Evolutionary conservation across 2,888 invertebrate species (phyloP).

Genomic region (Choristoneura rosaceana): DNA sequence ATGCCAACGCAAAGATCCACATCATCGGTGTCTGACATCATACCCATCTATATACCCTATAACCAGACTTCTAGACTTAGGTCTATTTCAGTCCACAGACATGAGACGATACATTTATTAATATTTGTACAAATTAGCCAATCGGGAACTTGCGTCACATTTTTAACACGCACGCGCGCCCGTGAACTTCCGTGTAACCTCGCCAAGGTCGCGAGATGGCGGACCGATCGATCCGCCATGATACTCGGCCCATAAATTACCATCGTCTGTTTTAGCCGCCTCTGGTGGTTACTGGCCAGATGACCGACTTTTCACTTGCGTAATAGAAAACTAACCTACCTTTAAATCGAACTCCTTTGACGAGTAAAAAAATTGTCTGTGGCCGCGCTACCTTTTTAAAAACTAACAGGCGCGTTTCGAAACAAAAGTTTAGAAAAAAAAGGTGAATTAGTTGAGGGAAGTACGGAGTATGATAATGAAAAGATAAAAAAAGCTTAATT

Average conservation of each 20-base stretch:
- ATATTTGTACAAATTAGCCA: constrained; percentile 42
- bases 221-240: constrained; percentile 70
- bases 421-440: constrained; percentile 23
- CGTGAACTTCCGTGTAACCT: constrained; percentile 81
- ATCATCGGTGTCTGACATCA: background rate
- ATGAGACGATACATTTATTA: constrained; percentile 33
- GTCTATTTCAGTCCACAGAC: constrained; percentile 25
- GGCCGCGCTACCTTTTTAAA: constrained; percentile 13
- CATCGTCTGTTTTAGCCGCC: constrained; percentile 68
- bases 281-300: constrained; percentile 63
- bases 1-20: background rate
- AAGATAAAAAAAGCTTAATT: constrained; percentile 48
- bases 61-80: background rate
- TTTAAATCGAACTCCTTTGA: constrained; percentile 11
- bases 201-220: constrained; percentile 71
- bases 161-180: constrained; percentile 58
- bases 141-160: constrained; percentile 50
- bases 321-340: constrained; percentile 63
- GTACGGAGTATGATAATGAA: constrained; percentile 12
- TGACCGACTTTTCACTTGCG: constrained; percentile 79
- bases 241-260: constrained; percentile 65
- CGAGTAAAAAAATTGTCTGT: constrained; percentile 1
- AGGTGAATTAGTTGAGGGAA: constrained; percentile 11
- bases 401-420: constrained; percentile 12
- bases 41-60: background rate